phyloP scores from a whole-genome alignment of 2,113 vertebrate genomes.

The Physeter macrocephalus region DNA sequence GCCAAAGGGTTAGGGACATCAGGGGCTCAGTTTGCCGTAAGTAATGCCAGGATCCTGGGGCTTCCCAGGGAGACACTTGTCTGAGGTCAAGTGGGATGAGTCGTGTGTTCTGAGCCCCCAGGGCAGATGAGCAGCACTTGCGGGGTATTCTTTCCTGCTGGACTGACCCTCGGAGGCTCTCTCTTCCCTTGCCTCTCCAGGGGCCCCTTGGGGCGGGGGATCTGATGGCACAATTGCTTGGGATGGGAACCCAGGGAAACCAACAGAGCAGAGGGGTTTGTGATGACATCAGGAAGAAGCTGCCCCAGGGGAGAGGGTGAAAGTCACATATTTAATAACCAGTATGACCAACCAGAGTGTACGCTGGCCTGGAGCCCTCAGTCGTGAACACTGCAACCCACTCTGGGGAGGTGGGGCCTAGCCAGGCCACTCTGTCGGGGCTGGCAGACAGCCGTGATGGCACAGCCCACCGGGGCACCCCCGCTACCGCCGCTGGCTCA shows the following conservation, averaged over 20 bases:
- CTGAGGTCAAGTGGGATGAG: neutral
- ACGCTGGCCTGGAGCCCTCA: neutral
- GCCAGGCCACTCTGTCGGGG: neutral
- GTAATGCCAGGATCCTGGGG: neutral
- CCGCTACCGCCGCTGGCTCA: neutral
- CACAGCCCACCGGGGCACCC: neutral
- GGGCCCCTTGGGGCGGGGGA: neutral
- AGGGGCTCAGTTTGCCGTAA: neutral
- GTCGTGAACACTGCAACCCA: neutral
- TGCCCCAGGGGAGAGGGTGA: neutral
- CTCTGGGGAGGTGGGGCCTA: neutral
- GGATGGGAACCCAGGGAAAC: constrained; percentile 35
- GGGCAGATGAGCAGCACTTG: constrained; percentile 11
- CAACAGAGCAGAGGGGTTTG: neutral
- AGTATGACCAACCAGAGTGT: neutral
- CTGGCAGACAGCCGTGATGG: neutral
- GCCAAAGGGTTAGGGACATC: constrained; percentile 41
- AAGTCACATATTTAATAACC: neutral
- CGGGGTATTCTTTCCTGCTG: neutral
- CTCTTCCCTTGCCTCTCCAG: neutral
- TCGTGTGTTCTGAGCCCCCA: constrained; percentile 9
- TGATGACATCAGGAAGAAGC: constrained; percentile 28
- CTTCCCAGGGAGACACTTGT: neutral
- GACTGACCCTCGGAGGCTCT: neutral
- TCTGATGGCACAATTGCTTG: constrained; percentile 62